A percentile compares a stretch with the other conserved stretches of the same genome.
Evolutionary conservation across 2,888 invertebrate genomes (phyloP).

Genomic region (Lacanobia wlatinum): DNA sequence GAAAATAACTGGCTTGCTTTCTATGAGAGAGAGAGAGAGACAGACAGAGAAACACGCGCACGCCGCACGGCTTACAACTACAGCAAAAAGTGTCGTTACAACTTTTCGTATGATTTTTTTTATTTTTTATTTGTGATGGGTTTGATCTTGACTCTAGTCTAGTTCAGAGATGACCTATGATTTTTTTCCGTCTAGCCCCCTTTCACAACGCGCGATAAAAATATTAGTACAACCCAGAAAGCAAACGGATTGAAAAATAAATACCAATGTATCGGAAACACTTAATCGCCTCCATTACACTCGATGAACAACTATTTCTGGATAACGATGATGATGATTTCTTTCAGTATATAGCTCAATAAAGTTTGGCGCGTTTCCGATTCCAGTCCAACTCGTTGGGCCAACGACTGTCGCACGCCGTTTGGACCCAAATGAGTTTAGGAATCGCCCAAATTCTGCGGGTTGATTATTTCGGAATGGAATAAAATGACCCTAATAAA

Average conservation of each 20-base stretch:
- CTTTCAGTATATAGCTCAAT: slow-evolving; percentile 48
- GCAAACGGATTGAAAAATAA: slow-evolving; percentile 11
- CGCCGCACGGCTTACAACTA: too few relatives aligned
- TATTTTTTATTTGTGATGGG: too few relatives aligned
- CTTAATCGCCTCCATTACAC: slow-evolving; percentile 33
- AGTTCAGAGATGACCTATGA: too few relatives aligned
- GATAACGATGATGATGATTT: slow-evolving; percentile 55
- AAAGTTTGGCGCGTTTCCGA: slow-evolving; percentile 57
- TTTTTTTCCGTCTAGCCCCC: too few relatives aligned
- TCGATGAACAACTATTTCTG: slow-evolving; percentile 46
- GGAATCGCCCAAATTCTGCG: slow-evolving; percentile 63
- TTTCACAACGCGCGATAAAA: too few relatives aligned
- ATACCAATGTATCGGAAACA: slow-evolving; percentile 2
- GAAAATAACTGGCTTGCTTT: too few relatives aligned
- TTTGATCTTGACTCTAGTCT: too few relatives aligned
- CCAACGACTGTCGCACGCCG: slow-evolving; percentile 56
- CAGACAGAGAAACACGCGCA: too few relatives aligned
- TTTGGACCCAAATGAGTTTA: slow-evolving; percentile 66
- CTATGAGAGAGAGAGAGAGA: too few relatives aligned
- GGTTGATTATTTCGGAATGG: slow-evolving; percentile 63
- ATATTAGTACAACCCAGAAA: too few relatives aligned
- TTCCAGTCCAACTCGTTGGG: slow-evolving; percentile 43
- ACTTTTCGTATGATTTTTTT: too few relatives aligned
- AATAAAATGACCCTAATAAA: slow-evolving; percentile 62
- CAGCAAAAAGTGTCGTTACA: too few relatives aligned